Evolutionary conservation across 2,888 invertebrate genomes (phyloP).

Genomic region (Pammene fasciana): DNA sequence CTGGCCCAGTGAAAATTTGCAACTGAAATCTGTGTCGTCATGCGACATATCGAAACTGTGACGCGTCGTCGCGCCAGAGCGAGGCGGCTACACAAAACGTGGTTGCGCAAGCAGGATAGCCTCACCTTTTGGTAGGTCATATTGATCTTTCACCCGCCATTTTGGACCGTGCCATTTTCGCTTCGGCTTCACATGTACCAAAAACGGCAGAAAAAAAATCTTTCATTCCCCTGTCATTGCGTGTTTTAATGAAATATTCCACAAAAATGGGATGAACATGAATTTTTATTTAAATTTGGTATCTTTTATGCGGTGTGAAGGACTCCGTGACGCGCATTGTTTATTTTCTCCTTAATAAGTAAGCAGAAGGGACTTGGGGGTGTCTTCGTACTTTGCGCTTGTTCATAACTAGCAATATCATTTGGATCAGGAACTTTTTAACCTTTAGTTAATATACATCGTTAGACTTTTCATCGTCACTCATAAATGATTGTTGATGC

Average conservation of each 20-base stretch:
- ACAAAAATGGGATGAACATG: constrained; percentile 63
- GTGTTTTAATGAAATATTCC: constrained; percentile 77
- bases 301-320: constrained; percentile 70
- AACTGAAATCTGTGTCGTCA: constrained; percentile 65
- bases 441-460: too few species aligned
- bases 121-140: constrained; percentile 78
- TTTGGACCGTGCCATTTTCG: constrained; percentile 79
- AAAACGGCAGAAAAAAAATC: constrained; percentile 59
- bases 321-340: constrained; percentile 52
- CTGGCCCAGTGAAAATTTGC: constrained; percentile 64
- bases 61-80: constrained; percentile 63
- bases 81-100: constrained; percentile 53
- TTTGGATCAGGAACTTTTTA: background rate
- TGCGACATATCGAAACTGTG: constrained; percentile 78
- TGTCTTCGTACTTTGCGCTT: constrained; percentile 1
- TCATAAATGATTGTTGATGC: too few species aligned
- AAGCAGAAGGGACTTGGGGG: constrained; percentile 22
- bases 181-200: constrained; percentile 76
- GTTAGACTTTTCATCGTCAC: too few species aligned
- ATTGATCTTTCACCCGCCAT: constrained; percentile 84
- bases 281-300: constrained; percentile 72
- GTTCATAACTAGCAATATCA: background rate
- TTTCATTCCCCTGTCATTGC: constrained; percentile 77
- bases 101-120: constrained; percentile 59
- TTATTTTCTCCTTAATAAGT: constrained; percentile 43